Evolutionary conservation across 2,888 invertebrate genomes (phyloP), one percentile per base, ranked within the genome.

Genomic region (Nycteola revayana): DNA sequence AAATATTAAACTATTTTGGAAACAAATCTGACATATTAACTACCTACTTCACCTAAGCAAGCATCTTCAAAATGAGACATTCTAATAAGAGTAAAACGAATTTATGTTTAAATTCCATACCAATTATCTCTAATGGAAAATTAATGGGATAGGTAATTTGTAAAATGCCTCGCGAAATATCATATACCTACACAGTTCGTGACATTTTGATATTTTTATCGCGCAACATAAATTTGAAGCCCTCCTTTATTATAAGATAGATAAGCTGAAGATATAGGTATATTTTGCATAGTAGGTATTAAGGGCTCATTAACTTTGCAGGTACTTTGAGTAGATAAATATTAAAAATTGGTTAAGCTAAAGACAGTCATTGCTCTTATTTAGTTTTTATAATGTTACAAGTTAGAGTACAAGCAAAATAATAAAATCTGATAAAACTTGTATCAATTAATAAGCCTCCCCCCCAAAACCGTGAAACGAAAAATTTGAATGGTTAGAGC

Each of bases 101-200:
- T 45, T 28, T 40, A 32, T 49, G 33, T 36, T 37, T 35, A 62
- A 64, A 58, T 52, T 55, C 39, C 24, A 36, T 43, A 53, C 53
- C 55, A 67, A 77, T 85, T 81, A 80, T 66, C 67, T 68, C 79
- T 87, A 87, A 87, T 86, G 84, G 75, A 83, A 84, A 79, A 78
- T 85, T 85, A 85, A 87, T 87, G 87, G 75, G 71, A 66, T 62
- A 61, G 60, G 82, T 82, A 85, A 86, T 87, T 85, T 85, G 78
- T 66, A 67, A 79, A 86, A 87, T 84, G 84, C 73, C 85, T 78
- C 69, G 68, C 71, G 77, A 78, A 80, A 81, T 78, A 75, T 76
- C 78, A 78, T 61, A 65, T 57, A 38, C 10, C 28, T 32, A 61
- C 57, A 63, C 55, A n/a, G 21, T n/a, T n/a, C 21, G 21, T 21